These are phyloP conservation scores for Hirudinaria manillensis DNA, from an alignment of 2,888 invertebrate species.

Conservation along the genomic window DNA sequence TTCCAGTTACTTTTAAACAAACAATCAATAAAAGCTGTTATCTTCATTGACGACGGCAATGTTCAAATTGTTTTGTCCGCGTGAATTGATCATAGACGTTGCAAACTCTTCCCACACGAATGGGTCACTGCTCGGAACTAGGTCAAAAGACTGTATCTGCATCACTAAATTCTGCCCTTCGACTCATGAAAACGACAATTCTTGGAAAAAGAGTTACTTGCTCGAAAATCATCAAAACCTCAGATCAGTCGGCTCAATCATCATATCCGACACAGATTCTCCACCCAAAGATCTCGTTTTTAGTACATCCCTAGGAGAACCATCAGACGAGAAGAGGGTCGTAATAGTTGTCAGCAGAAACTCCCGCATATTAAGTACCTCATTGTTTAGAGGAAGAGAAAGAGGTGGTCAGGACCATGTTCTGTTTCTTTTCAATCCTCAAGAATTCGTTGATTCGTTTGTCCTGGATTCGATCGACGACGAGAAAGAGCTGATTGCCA, in stretches of 20 bases:
- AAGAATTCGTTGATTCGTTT: constrained; percentile 2
- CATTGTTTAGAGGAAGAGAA: not conserved
- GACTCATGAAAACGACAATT: not conserved
- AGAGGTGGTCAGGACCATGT: not conserved
- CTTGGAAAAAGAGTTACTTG: not conserved
- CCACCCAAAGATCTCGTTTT: not conserved
- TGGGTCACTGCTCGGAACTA: not conserved
- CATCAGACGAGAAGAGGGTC: not conserved
- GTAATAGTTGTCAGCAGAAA: not conserved
- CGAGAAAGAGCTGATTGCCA: not conserved
- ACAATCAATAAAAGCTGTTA: too few species aligned
- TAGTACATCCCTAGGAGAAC: not conserved
- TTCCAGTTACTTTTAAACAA: too few species aligned
- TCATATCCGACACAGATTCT: not conserved
- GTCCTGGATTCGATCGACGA: not conserved
- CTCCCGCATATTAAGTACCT: not conserved
- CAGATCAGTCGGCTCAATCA: not conserved
- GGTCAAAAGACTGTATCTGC: not conserved
- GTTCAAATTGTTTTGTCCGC: constrained; percentile 2
- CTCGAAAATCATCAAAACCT: not conserved
- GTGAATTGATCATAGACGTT: too few species aligned
- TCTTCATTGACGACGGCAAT: not conserved
- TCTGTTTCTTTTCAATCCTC: not conserved
- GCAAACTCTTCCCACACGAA: too few species aligned
- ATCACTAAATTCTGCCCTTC: not conserved